A percentile compares a stretch with the other conserved stretches of the same genome.
phyloP scores from a whole-genome alignment of 64 coral and sea anemone species.

The Cladopsammia gracilis region DNA sequence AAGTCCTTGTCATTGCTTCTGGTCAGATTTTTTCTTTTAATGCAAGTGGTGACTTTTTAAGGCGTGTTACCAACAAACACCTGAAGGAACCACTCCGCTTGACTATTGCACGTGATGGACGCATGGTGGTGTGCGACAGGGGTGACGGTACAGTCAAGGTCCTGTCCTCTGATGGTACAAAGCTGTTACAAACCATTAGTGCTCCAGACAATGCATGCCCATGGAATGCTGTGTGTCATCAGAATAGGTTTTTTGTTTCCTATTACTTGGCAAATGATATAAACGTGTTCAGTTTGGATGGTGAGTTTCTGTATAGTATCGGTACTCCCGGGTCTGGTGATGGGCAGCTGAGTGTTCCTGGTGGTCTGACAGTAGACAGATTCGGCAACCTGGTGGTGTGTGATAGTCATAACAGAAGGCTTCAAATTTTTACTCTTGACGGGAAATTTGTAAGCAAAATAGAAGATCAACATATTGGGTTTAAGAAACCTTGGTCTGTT shows the following conservation, averaged over 20 bases:
- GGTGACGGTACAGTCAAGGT: not conserved
- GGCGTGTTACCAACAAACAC: not conserved
- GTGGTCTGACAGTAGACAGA: not conserved
- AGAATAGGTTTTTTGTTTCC: not conserved
- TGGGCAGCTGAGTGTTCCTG: slow-evolving; percentile 13
- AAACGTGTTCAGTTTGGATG: not conserved
- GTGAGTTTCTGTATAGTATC: not conserved
- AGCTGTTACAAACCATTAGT: not conserved
- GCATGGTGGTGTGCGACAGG: slow-evolving; percentile 8
- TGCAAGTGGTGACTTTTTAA: slow-evolving; percentile 16
- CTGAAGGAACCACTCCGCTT: not conserved
- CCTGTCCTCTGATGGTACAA: not conserved
- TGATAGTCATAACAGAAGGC: slow-evolving; percentile 5
- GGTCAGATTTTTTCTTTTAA: slow-evolving; percentile 10
- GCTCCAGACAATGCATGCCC: not conserved
- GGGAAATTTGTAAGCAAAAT: slow-evolving; percentile 34
- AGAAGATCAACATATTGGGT: not conserved
- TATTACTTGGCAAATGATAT: not conserved
- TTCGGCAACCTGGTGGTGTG: not conserved
- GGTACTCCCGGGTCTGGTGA: not conserved
- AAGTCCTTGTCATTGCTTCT: slow-evolving; percentile 31
- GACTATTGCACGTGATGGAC: not conserved
- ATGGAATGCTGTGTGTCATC: not conserved
- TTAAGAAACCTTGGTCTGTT: not conserved
- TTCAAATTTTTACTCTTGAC: slow-evolving; percentile 21